A percentile compares a stretch with the other conserved stretches of the same genome.
Evolutionary conservation across 1,140 invertebrate species (phyloP).

Genomic region (Matsumurasca onukii): DNA sequence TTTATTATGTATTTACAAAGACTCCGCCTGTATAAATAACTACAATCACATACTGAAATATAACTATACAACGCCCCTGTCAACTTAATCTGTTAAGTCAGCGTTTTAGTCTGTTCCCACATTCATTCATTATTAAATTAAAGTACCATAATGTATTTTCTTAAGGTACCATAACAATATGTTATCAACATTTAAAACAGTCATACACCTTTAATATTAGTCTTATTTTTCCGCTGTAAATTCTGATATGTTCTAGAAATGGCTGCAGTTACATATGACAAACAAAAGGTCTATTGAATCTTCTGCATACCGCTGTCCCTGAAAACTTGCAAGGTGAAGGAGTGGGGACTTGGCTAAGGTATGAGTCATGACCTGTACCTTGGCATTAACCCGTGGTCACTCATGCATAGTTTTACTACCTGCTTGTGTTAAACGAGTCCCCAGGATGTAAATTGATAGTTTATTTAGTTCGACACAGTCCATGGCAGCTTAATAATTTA

Average conservation of each 20-base stretch:
- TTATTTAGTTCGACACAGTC: no score
- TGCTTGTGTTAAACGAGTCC: no score
- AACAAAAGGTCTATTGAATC: constrained; percentile 39
- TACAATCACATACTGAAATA: no score
- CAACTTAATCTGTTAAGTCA: not conserved
- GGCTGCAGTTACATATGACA: constrained; percentile 33
- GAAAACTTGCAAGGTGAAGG: constrained; percentile 45
- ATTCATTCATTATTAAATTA: not conserved
- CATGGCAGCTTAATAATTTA: no score
- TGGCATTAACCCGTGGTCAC: not conserved
- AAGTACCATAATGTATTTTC: not conserved
- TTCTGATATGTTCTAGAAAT: constrained; percentile 29
- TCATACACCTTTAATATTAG: not conserved
- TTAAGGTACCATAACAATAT: not conserved
- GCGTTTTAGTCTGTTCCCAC: not conserved
- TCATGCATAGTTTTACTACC: not conserved
- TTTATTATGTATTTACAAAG: no score
- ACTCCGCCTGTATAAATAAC: no score
- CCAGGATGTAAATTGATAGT: no score
- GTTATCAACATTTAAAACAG: not conserved
- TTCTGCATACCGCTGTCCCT: constrained; percentile 48
- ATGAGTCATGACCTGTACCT: not conserved
- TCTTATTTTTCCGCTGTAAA: not conserved
- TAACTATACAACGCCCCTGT: no score
- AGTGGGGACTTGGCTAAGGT: constrained; percentile 47